These are phyloP conservation scores for Drosophila sp. DNA, from an alignment of 1,140 invertebrate species.

Conservation along the genomic window DNA sequence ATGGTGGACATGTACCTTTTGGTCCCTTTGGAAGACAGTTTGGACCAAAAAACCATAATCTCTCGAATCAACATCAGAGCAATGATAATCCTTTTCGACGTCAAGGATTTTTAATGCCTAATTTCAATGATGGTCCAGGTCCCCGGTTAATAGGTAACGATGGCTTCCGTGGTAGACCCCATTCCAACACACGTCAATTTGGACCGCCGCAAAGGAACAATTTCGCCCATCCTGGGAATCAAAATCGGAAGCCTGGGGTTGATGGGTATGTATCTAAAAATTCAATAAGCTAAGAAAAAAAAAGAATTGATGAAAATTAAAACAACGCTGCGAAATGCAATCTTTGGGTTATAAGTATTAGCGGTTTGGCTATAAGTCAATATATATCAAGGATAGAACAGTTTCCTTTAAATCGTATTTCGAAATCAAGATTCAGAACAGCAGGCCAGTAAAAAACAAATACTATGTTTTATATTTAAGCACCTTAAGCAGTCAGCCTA, in stretches of 20 bases:
- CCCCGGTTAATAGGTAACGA: not conserved
- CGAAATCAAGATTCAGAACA: no score
- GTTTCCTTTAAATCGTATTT: no score
- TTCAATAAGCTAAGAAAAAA: not conserved
- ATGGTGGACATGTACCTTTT: slow-evolving; percentile 14
- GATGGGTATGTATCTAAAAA: slow-evolving; percentile 61
- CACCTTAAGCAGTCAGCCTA: no score
- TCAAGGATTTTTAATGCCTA: slow-evolving; percentile 34
- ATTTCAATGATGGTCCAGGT: slow-evolving; percentile 41
- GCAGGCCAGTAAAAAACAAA: no score
- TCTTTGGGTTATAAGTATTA: no score
- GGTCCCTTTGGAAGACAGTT: slow-evolving; percentile 37
- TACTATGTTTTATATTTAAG: no score
- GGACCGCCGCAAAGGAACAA: slow-evolving; percentile 31
- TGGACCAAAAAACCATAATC: slow-evolving; percentile 35
- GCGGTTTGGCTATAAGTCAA: no score
- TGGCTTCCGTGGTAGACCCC: slow-evolving; percentile 34
- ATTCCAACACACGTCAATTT: slow-evolving; percentile 22
- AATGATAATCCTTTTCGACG: slow-evolving; percentile 65
- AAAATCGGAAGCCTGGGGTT: slow-evolving; percentile 50
- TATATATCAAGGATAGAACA: no score
- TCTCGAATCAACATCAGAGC: slow-evolving; percentile 28
- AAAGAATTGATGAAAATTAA: not conserved
- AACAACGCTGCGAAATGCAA: no score
- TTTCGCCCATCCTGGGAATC: slow-evolving; percentile 35